Percentiles rank a stretch among this genome's conserved stretches.
These are phyloP conservation scores for Syngnathoides biaculeatus DNA, from an alignment of 2,113 vertebrate genomes.

Conservation along the genomic window DNA sequence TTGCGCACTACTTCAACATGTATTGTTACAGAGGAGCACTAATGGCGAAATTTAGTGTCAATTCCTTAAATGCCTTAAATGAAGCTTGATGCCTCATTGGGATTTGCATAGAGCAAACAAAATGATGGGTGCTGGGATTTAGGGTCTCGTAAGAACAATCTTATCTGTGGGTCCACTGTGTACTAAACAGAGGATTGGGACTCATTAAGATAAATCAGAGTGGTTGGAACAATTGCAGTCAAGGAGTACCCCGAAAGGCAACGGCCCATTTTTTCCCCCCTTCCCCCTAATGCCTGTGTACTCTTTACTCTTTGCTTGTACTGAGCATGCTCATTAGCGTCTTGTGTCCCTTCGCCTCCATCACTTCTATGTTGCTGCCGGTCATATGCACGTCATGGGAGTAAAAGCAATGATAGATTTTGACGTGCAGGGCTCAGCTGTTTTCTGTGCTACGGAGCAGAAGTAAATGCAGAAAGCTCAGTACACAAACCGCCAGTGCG, in stretches of 20 bases:
- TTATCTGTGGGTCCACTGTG: constrained; percentile 57
- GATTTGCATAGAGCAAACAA: constrained; percentile 29
- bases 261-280: constrained; percentile 37
- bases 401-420: constrained; percentile 49
- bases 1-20: constrained; percentile 12
- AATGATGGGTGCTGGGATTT: neutral
- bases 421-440: constrained; percentile 40
- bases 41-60: constrained; percentile 30
- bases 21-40: constrained; percentile 24
- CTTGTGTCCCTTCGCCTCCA: constrained; percentile 16
- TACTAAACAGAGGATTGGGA: constrained; percentile 62
- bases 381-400: constrained; percentile 42
- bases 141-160: constrained; percentile 52
- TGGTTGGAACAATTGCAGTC: constrained; percentile 43
- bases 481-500: neutral
- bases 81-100: constrained; percentile 26
- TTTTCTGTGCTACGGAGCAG: constrained; percentile 46
- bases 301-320: constrained; percentile 24
- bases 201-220: constrained; percentile 59
- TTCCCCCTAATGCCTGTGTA: constrained; percentile 17
- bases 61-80: neutral
- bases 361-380: constrained; percentile 36
- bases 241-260: constrained; percentile 39
- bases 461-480: constrained; percentile 38
- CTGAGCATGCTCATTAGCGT: constrained; percentile 33